Percentiles rank a stretch among this genome's conserved stretches.
These are phyloP conservation scores for Drosophila pruinosa DNA, from an alignment of 1,140 invertebrate genomes.

Conservation along the genomic window DNA sequence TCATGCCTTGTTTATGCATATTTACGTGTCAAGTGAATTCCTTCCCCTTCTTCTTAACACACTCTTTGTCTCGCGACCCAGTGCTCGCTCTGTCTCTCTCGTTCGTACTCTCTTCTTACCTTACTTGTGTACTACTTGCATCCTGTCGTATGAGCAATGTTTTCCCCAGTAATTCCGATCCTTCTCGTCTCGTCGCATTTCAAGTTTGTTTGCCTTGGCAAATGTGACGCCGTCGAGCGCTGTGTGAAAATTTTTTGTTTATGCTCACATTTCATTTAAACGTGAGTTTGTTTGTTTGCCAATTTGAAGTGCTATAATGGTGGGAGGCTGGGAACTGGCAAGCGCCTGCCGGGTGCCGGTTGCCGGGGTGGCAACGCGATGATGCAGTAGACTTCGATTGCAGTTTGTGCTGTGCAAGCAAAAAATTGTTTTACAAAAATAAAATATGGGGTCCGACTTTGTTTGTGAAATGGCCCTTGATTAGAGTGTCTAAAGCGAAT, in stretches of 20 bases:
- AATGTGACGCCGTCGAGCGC: slow-evolving; percentile 25
- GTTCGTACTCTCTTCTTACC: background rate
- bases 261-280: slow-evolving; percentile 79
- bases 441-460: background rate
- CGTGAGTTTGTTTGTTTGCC: slow-evolving; percentile 77
- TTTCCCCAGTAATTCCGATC: slow-evolving; percentile 1
- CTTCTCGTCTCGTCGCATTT: slow-evolving; percentile 38
- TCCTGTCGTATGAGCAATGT: slow-evolving; percentile 67
- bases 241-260: slow-evolving; percentile 79
- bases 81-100: background rate
- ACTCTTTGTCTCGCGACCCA: slow-evolving; percentile 31
- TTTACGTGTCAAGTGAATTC: slow-evolving; percentile 81
- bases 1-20: slow-evolving; percentile 81
- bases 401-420: slow-evolving; percentile 69
- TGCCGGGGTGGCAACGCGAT: slow-evolving; percentile 1
- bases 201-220: slow-evolving; percentile 72
- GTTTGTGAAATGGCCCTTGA: slow-evolving; percentile 5
- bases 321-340: background rate
- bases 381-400: slow-evolving; percentile 59
- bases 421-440: slow-evolving; percentile 25
- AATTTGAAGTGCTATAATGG: slow-evolving; percentile 73
- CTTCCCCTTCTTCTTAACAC: slow-evolving; percentile 25
- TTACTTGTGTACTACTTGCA: slow-evolving; percentile 26
- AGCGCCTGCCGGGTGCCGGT: background rate
- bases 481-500: slow-evolving; percentile 1